A percentile compares a stretch with the other conserved stretches of the same genome.
These are phyloP conservation scores for Nomada fabriciana DNA, from an alignment of 2,888 invertebrate species.

Conservation along the genomic window DNA sequence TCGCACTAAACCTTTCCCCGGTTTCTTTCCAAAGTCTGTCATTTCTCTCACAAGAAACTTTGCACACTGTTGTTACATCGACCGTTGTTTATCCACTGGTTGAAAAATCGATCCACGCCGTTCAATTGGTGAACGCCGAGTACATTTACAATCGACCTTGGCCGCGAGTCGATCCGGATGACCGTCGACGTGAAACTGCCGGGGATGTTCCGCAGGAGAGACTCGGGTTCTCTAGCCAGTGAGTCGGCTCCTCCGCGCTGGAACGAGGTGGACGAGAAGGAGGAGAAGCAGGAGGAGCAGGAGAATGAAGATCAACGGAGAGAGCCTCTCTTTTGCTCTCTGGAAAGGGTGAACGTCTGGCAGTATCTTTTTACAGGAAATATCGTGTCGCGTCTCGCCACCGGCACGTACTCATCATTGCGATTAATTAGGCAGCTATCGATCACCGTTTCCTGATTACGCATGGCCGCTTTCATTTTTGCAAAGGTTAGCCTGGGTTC, in stretches of 20 bases:
- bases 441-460: not conserved
- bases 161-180: constrained; percentile 74
- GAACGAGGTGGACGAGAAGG: constrained; percentile 65
- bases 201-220: constrained; percentile 72
- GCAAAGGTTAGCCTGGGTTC: too few species aligned
- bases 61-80: not conserved
- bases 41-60: not conserved
- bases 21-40: not conserved
- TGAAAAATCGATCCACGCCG: not conserved
- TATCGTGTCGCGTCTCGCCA: constrained; percentile 14
- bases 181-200: constrained; percentile 75
- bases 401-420: not conserved
- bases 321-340: constrained; percentile 48
- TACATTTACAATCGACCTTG: constrained; percentile 64
- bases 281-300: constrained; percentile 61
- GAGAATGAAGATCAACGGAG: constrained; percentile 62
- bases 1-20: constrained; percentile 1
- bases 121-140: not conserved
- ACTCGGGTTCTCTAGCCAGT: constrained; percentile 70
- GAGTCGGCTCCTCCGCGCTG: constrained; percentile 71
- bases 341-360: constrained; percentile 50
- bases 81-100: too few species aligned
- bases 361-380: constrained; percentile 46
- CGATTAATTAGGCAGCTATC: constrained; percentile 19
- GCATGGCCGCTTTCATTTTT: too few species aligned